These are phyloP conservation scores for Micromussa lordhowensis DNA, from an alignment of 92 coral and sea anemone genomes.

Conservation along the genomic window DNA sequence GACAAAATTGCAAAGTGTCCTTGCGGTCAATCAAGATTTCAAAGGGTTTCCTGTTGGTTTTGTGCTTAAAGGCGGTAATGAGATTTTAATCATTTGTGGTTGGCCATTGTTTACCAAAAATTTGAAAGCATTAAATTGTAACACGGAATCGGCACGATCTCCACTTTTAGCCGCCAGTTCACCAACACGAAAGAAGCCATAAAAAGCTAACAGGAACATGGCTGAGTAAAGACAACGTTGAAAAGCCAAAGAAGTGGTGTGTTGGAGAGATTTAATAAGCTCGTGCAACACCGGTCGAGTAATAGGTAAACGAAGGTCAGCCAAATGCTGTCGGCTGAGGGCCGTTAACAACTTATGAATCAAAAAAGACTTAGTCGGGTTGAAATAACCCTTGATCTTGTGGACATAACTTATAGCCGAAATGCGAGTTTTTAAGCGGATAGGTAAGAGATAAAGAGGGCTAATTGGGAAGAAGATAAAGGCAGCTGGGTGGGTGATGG, in stretches of 20 bases:
- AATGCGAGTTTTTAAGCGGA: no score
- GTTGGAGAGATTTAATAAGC: conserved; percentile 7
- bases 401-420: no score
- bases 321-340: no score
- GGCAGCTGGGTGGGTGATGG: no score
- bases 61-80: conserved; percentile 39
- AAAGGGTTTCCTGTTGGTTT: conserved; percentile 17
- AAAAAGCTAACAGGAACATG: conserved; percentile 23
- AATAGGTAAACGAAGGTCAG: no score
- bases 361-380: no score
- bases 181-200: conserved; percentile 37
- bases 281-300: background rate
- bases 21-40: conserved; percentile 35
- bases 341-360: no score
- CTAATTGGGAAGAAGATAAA: no score
- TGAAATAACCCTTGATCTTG: no score
- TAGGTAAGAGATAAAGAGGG: no score
- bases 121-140: conserved; percentile 12
- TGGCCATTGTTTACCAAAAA: conserved; percentile 13
- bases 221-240: conserved; percentile 25
- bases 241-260: conserved; percentile 34
- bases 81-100: conserved; percentile 25
- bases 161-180: conserved; percentile 49
- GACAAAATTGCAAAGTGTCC: conserved; percentile 14
- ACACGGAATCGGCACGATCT: background rate